Conservation (phyloP, 2,113 vertebrate species). For the Excalfactoria chinensis region DNA sequence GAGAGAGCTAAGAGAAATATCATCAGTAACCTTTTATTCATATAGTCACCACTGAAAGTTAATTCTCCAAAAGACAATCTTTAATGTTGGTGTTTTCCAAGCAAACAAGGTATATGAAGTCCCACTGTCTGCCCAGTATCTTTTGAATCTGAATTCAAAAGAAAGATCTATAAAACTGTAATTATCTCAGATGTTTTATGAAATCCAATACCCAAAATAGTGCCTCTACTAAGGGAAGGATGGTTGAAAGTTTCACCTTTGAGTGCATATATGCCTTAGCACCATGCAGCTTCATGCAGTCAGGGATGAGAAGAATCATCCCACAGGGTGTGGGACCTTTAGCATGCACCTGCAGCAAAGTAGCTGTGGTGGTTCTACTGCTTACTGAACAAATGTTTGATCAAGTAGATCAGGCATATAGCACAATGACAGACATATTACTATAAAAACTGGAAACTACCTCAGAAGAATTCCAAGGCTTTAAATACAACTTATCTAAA, state of each 20-base stretch:
- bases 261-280: not conserved
- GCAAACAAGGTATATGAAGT: not conserved
- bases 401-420: not conserved
- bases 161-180: not conserved
- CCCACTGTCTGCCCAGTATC: not conserved
- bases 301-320: not conserved
- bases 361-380: not conserved
- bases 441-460: conserved; percentile 14
- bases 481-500: not conserved
- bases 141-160: not conserved
- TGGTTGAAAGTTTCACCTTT: not conserved
- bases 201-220: not conserved
- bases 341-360: rapidly evolving
- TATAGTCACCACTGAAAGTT: not conserved
- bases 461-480: conserved; percentile 9
- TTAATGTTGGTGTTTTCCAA: not conserved
- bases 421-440: rapidly evolving
- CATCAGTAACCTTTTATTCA: not conserved
- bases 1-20: not conserved
- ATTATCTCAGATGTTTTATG: not conserved
- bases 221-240: not conserved
- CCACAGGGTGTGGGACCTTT: rapidly evolving
- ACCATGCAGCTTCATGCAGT: rapidly evolving
- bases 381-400: not conserved
- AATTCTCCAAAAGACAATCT: not conserved